Evolutionary conservation across 2,888 invertebrate species (phyloP).

Genomic region (Aleiodes testaceus): DNA sequence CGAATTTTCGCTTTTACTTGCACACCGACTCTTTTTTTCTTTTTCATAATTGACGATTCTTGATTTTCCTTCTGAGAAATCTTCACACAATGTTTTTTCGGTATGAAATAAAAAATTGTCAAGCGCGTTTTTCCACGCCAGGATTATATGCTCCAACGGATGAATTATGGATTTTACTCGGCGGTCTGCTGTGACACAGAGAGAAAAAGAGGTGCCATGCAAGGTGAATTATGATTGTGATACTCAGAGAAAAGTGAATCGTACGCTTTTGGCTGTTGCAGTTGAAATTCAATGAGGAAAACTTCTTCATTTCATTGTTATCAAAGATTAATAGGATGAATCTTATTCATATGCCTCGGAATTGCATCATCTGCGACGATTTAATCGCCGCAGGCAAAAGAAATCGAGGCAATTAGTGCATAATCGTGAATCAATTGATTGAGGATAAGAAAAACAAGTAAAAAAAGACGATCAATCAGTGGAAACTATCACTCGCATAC

Average conservation of each 20-base stretch:
- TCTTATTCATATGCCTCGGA: too few species aligned
- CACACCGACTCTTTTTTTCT: conserved; percentile 26
- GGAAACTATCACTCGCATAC: too few species aligned
- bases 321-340: not conserved
- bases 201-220: conserved; percentile 11
- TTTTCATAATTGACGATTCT: conserved; percentile 15
- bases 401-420: too few species aligned
- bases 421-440: too few species aligned
- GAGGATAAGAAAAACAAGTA: too few species aligned
- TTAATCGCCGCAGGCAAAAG: too few species aligned
- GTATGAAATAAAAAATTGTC: conserved; percentile 17
- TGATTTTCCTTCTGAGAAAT: conserved; percentile 9
- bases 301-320: not conserved
- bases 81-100: conserved; percentile 23
- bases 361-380: too few species aligned
- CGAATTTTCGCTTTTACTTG: conserved; percentile 15
- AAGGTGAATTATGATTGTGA: conserved; percentile 24
- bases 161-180: conserved; percentile 35
- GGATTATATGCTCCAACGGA: conserved; percentile 31
- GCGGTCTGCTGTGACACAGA: conserved; percentile 25
- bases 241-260: conserved; percentile 28
- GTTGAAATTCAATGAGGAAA: conserved; percentile 21
- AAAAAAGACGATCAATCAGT: too few species aligned
- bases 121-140: conserved; percentile 18
- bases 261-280: conserved; percentile 17